Evolutionary conservation across 2,113 vertebrate genomes (phyloP).

Genomic region (Stictonetta naevosa): DNA sequence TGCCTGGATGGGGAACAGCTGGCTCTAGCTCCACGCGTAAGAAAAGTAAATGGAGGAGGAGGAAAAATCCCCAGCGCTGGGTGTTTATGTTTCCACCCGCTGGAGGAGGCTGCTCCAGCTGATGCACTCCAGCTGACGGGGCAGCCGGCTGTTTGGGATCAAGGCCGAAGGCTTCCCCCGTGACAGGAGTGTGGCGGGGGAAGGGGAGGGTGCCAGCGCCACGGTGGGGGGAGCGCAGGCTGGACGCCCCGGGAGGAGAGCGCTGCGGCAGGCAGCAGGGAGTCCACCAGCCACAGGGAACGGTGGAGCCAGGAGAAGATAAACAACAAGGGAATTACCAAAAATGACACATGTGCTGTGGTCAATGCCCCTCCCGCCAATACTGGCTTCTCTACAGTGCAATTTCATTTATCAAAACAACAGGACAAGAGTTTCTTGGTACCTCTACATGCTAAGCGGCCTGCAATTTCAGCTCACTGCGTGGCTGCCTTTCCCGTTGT

Average conservation of each 20-base stretch:
- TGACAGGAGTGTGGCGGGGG: background rate
- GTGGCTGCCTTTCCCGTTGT: background rate
- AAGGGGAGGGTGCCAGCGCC: background rate
- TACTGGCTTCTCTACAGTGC: background rate
- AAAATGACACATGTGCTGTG: background rate
- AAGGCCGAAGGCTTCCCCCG: conserved; percentile 42
- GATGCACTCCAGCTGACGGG: conserved; percentile 39
- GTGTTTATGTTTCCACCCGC: conserved; percentile 50
- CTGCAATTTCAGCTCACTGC: background rate
- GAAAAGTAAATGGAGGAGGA: conserved; percentile 35
- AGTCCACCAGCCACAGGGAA: background rate
- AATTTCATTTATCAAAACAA: background rate
- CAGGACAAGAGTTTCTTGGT: background rate
- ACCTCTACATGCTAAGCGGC: background rate
- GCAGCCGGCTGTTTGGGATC: conserved; percentile 69
- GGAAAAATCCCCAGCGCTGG: background rate
- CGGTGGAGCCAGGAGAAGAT: rapidly evolving
- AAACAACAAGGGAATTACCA: background rate
- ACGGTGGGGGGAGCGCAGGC: background rate
- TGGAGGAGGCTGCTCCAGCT: conserved; percentile 31
- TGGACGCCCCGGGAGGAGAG: background rate
- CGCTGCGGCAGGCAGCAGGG: background rate
- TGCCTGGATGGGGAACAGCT: background rate
- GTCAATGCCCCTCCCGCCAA: rapidly evolving
- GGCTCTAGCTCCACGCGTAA: rapidly evolving